Evolutionary conservation across 2,797 vertebrate species (phyloP), one percentile per base, ranked within the genome.

Genomic region (Bothrops alternatus): DNA sequence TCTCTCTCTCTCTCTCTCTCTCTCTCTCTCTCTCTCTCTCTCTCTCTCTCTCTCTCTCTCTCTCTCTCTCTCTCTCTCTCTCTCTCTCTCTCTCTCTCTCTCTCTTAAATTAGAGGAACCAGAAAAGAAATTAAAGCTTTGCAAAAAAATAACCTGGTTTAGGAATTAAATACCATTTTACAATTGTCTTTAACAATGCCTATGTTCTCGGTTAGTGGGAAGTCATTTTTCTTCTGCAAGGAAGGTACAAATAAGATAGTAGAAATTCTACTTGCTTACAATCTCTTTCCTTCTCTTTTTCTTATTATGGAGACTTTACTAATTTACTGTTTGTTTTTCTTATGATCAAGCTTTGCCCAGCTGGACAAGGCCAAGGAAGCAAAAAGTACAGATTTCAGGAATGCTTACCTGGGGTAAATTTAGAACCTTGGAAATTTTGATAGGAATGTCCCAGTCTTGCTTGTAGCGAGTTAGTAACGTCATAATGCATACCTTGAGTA

Each of bases 81-180:
- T 42, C 42, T 42, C n/a, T 97, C 96, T 94, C 94, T 42, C 3
- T 42, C 42, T 42, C 42, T 42, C 42, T 42, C 42, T 6, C 0
- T 96, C 94, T 96, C 97, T 96, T 95, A 96, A 97, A 96, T 96
- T 93, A 95, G 92, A 91, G 86, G 97, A 95, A 93, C 93, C 92
- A 92, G 90, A 95, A 63, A 94, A 94, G 42, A 94, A 94, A 93
- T 93, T 88, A 56, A 95, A 61, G 93, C 92, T 95, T 95, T 90
- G 97, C 96, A 96, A 93, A 53, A 53, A 92, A 94, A 95, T 87
- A 96, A 94, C 85, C 85, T 95, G 93, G 95, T 96, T 97, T 93
- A 93, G 91, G 93, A 94, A 94, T 97, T 95, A n/a, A 95, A 93
- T 93, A 65, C 89, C 88, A 91, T 97, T 97, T 96, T 94, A 93